A percentile compares a stretch with the other conserved stretches of the same genome.
phyloP scores from a whole-genome alignment of 2,113 vertebrate species.

The Amazona guildingii region DNA sequence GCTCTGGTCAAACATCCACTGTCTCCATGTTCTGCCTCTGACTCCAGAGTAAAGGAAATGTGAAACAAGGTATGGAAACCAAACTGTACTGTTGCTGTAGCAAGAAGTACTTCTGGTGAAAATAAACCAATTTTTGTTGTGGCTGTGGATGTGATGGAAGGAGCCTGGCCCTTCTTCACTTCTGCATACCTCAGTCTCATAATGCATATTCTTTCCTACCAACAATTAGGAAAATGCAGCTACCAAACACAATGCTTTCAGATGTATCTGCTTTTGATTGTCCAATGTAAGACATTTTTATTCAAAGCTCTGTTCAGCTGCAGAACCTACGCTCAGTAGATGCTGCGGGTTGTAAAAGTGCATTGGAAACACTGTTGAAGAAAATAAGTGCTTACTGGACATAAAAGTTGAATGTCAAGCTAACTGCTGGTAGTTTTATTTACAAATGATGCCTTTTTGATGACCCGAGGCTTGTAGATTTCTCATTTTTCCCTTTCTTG shows the following conservation, averaged over 20 bases:
- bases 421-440: not conserved
- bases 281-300: not conserved
- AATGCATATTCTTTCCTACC: not conserved
- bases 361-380: not conserved
- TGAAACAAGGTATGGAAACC: not conserved
- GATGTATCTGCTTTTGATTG: not conserved
- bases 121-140: not conserved
- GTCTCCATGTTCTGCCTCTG: not conserved
- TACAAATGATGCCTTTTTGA: not conserved
- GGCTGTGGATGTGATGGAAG: not conserved
- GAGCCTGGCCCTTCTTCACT: not conserved
- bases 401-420: not conserved
- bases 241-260: not conserved
- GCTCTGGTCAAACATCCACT: not conserved
- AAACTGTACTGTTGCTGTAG: not conserved
- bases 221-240: not conserved
- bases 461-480: not conserved
- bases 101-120: not conserved
- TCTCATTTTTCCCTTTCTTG: not conserved
- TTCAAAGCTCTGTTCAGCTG: not conserved
- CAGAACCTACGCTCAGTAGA: not conserved
- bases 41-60: not conserved
- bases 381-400: not conserved
- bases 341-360: not conserved
- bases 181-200: not conserved